phyloP scores from a whole-genome alignment of 2,888 invertebrate species.

The Stomorhina lunata region DNA sequence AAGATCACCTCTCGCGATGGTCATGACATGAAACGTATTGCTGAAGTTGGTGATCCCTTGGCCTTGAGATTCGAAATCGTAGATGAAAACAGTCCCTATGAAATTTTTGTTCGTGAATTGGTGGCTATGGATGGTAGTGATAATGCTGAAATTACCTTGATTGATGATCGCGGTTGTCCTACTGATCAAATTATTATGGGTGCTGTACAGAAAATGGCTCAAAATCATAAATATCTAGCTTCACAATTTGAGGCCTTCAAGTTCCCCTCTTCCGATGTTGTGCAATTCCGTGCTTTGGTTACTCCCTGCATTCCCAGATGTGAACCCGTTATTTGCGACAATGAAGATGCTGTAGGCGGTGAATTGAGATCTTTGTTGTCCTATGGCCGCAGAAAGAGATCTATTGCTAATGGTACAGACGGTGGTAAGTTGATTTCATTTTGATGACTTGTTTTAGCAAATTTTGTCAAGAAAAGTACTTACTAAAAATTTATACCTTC shows the following conservation, averaged over 20 bases:
- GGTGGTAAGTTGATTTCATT: constrained; percentile 72
- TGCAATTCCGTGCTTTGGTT: constrained; percentile 95
- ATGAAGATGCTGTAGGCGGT: constrained; percentile 82
- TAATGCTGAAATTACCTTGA: constrained; percentile 94
- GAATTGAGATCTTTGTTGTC: constrained; percentile 91
- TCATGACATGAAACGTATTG: constrained; percentile 91
- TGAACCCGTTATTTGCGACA: constrained; percentile 94
- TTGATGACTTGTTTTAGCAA: not conserved
- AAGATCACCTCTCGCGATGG: constrained; percentile 93
- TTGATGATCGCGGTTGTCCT: constrained; percentile 95
- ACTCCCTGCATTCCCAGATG: constrained; percentile 96
- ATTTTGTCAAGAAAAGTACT: too few species aligned
- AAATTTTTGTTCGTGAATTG: constrained; percentile 95
- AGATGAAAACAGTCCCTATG: constrained; percentile 95
- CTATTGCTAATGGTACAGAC: constrained; percentile 80
- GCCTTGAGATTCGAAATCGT: constrained; percentile 95
- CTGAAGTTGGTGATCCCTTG: constrained; percentile 95
- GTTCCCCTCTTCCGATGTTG: constrained; percentile 96
- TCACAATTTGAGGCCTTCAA: constrained; percentile 98
- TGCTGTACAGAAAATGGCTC: constrained; percentile 91
- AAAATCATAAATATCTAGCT: constrained; percentile 90
- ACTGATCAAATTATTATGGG: constrained; percentile 97
- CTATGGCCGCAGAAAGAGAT: constrained; percentile 90
- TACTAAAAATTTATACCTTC: constrained; percentile 51
- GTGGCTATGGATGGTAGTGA: constrained; percentile 97